phyloP scores from a whole-genome alignment of 64 coral and sea anemone species.

The Platygyra sinensis region DNA sequence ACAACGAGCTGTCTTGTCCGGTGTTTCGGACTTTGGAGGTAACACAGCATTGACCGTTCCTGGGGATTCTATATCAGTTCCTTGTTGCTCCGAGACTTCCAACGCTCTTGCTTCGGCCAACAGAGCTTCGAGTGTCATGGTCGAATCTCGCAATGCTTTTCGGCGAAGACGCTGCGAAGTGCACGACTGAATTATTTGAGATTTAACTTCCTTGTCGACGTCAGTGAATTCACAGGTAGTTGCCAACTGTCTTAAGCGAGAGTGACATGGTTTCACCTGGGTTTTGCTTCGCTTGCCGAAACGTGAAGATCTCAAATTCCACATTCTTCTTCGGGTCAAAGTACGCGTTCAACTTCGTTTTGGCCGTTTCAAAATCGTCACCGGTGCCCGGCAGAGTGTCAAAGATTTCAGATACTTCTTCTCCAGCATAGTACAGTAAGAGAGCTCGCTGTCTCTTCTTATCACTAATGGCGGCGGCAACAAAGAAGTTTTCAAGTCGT shows the following conservation, averaged over 20 bases:
- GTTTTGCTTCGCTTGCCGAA: slow-evolving; percentile 61
- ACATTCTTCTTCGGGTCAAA: slow-evolving; percentile 44
- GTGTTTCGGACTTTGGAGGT: slow-evolving; percentile 15
- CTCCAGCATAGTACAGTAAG: neutral
- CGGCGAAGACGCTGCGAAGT: slow-evolving; percentile 39
- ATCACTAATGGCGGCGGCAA: slow-evolving; percentile 11
- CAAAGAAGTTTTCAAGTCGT: slow-evolving; percentile 1
- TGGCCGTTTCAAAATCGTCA: slow-evolving; percentile 46
- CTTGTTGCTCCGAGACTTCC: slow-evolving; percentile 58
- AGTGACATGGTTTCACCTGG: slow-evolving; percentile 43
- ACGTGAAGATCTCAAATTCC: slow-evolving; percentile 51
- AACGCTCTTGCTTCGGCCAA: slow-evolving; percentile 55
- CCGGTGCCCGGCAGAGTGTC: slow-evolving; percentile 44
- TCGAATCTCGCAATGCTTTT: slow-evolving; percentile 48
- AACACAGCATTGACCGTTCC: slow-evolving; percentile 51
- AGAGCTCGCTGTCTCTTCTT: no score
- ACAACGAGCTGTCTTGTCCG: slow-evolving; percentile 6
- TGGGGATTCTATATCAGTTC: slow-evolving; percentile 15
- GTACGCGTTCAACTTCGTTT: slow-evolving; percentile 41
- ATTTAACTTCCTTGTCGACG: slow-evolving; percentile 43
- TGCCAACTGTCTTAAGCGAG: slow-evolving; percentile 42
- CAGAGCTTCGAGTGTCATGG: slow-evolving; percentile 15
- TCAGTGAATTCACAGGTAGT: slow-evolving; percentile 46
- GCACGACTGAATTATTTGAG: slow-evolving; percentile 54
- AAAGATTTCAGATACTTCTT: slow-evolving; percentile 3